Evolutionary conservation across 2,113 vertebrate genomes (phyloP).

Genomic region (Anas platyrhynchos): DNA sequence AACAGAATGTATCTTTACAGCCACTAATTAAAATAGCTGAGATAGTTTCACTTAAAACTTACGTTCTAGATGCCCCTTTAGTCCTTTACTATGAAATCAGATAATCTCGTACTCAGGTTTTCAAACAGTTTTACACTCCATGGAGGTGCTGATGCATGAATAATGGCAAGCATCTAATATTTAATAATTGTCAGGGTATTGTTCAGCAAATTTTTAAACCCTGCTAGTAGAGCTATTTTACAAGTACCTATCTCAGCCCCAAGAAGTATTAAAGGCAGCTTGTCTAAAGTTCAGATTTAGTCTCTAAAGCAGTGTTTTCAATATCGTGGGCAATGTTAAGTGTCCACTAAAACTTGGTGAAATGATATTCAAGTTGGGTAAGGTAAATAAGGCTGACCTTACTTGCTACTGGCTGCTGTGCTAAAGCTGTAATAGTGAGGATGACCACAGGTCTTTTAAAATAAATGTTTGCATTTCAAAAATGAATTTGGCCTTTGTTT

Average conservation of each 20-base stretch:
- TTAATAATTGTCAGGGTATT: constrained; percentile 36
- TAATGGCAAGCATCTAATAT: constrained; percentile 68
- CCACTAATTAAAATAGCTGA: constrained; percentile 74
- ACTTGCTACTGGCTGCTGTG: background rate
- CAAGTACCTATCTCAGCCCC: constrained; percentile 22
- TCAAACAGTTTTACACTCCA: constrained; percentile 56
- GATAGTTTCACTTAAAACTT: constrained; percentile 64
- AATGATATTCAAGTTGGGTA: background rate
- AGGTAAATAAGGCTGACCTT: background rate
- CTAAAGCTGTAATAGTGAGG: background rate
- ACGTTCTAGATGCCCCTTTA: constrained; percentile 60
- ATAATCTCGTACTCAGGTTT: constrained; percentile 71
- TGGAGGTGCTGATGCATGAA: constrained; percentile 72
- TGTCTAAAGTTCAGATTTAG: constrained; percentile 8
- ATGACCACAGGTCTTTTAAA: background rate
- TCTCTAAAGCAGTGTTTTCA: constrained; percentile 20
- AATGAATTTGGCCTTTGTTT: background rate
- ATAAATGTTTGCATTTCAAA: constrained; percentile 12
- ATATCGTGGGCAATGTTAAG: background rate
- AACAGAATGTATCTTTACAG: constrained; percentile 78
- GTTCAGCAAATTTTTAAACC: constrained; percentile 39
- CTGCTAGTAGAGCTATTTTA: constrained; percentile 50
- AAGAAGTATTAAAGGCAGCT: background rate
- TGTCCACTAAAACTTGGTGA: background rate
- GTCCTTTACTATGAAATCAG: constrained; percentile 49